Evolutionary conservation across 2,113 vertebrate genomes (phyloP), one percentile per base, ranked within the genome.

Genomic region (Atrichornis clamosus): DNA sequence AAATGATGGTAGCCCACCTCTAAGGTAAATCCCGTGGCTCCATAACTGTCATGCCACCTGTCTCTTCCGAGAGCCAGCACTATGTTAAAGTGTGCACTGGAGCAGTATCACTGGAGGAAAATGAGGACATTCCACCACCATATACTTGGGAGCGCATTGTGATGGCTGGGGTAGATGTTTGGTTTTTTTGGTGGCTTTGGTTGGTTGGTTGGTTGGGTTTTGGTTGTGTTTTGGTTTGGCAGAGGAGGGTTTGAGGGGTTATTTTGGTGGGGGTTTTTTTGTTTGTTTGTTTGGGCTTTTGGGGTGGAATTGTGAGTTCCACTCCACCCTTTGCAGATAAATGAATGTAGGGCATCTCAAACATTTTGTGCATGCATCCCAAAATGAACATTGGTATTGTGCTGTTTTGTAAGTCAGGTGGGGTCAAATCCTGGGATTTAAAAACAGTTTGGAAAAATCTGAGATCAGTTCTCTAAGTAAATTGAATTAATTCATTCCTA

Each of bases 41-140:
- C 1, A 0, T 21, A 33, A 7, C 15, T 39, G 0, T 60, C 2
- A 1, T 52, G 35, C 44, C 1, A 3, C 9, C 10, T 64, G 9
- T 49, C 15, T 44, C 7, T 76, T 83, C 47, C 17, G 33, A 67
- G 46, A 67, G 30, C 11, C 10, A 44, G 20, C 27, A 56, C 4
- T 59, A 10, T 6, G 11, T 39, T 83, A 7, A 60, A 49, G 12
- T 13, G 10, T 60, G 13, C 9, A n/a, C 0, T 28, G 39, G 35
- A 52, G 23, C 9, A 19, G 9, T 42, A 8, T 91, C 44, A 18
- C 15, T 63, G 33, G 5, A 65, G 46, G 44, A 73, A 24, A 73
- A 56, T 50, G 13, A 64, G 16, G 9, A 27, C 3, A 1, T 89
- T 59, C 7, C 12, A 18, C 24, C 62, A 8, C n/a, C 0, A 0